Conservation (phyloP, 2,113 vertebrate genomes). For the Caracal caracal region DNA sequence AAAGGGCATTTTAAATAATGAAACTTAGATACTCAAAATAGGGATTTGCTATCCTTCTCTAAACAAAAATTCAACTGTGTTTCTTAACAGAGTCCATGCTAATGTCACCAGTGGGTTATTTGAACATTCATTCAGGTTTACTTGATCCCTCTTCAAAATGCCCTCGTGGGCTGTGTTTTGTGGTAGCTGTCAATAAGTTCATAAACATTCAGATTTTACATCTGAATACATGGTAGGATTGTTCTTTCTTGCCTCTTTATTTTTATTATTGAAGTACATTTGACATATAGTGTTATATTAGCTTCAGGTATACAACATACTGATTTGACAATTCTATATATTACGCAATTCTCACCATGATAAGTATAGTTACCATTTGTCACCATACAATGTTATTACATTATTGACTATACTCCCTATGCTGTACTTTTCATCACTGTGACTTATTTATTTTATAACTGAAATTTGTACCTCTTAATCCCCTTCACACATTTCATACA, state of each 20-base stretch:
- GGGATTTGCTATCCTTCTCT: background rate
- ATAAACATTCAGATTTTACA: background rate
- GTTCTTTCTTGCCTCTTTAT: background rate
- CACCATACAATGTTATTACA: background rate
- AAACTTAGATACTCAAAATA: background rate
- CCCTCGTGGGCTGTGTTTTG: background rate
- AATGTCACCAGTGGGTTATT: background rate
- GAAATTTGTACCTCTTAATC: background rate
- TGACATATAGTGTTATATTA: background rate
- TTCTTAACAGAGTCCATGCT: background rate
- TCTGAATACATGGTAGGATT: background rate
- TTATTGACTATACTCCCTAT: background rate
- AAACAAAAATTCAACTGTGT: background rate
- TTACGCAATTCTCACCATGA: background rate
- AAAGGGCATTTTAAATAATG: background rate
- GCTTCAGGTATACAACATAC: background rate
- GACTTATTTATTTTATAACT: background rate
- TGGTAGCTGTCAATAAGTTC: background rate
- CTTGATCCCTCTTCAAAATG: background rate
- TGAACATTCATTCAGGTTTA: background rate
- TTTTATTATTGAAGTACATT: background rate
- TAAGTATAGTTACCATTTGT: background rate
- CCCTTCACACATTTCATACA: background rate
- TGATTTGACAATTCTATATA: background rate
- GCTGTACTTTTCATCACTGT: background rate